phyloP scores from a whole-genome alignment of 2,797 vertebrate species.

The Staurois parvus region DNA sequence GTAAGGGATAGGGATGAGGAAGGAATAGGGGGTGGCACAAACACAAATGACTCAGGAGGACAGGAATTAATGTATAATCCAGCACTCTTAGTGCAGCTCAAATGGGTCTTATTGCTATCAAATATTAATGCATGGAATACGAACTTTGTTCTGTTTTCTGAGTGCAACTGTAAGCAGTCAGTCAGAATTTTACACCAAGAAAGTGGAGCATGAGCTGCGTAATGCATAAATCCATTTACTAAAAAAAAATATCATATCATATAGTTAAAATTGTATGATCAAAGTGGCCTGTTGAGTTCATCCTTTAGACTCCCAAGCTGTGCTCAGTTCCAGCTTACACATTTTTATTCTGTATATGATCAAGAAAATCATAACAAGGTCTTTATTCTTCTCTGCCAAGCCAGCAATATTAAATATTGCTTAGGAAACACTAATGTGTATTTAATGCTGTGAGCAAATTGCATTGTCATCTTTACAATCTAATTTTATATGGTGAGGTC shows the following conservation, averaged over 20 bases:
- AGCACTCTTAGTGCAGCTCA: too few relatives aligned
- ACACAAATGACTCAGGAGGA: too few relatives aligned
- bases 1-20: too few relatives aligned
- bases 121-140: too few relatives aligned
- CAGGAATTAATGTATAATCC: too few relatives aligned
- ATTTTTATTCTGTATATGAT: neutral
- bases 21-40: too few relatives aligned
- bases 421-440: constrained; percentile 35
- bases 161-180: neutral
- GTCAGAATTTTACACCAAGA: neutral
- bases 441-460: constrained; percentile 33
- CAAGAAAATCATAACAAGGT: neutral
- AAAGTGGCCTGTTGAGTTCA: neutral
- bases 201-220: neutral
- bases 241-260: neutral
- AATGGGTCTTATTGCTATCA: neutral
- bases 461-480: constrained; percentile 16
- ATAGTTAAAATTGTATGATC: neutral
- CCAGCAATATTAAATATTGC: constrained; percentile 30
- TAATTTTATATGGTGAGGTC: constrained; percentile 39
- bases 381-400: constrained; percentile 20
- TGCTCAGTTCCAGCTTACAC: neutral
- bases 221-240: neutral
- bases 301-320: neutral
- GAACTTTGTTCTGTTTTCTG: neutral